Percentiles rank a stretch among this genome's conserved stretches.
These are phyloP conservation scores for Aegotheles bennettii DNA, from an alignment of 2,113 vertebrate genomes.

Conservation along the genomic window DNA sequence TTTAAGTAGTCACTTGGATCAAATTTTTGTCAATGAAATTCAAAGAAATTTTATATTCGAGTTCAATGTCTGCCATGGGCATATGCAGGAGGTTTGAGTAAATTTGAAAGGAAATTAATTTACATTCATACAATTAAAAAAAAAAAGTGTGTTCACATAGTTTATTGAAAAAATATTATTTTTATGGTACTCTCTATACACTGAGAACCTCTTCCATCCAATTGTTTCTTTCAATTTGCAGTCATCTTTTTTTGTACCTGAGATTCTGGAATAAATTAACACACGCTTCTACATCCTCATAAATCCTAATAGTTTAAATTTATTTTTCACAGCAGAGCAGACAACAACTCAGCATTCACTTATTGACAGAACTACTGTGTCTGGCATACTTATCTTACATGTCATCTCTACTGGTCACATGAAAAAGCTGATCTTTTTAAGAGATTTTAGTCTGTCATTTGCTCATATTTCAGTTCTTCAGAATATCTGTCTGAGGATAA, in stretches of 20 bases:
- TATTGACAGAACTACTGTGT: neutral
- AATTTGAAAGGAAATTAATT: neutral
- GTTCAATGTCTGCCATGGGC: neutral
- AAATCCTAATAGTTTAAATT: neutral
- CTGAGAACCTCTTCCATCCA: neutral
- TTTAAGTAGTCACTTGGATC: neutral
- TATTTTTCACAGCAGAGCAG: neutral
- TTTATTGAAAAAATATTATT: neutral
- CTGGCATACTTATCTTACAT: neutral
- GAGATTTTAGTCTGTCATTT: neutral
- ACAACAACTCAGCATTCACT: neutral
- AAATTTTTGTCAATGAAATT: neutral
- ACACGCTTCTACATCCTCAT: neutral
- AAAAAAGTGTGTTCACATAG: neutral
- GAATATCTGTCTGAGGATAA: neutral
- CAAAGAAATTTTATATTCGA: neutral
- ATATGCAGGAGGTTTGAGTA: neutral
- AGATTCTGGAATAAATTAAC: neutral
- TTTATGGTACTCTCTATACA: neutral
- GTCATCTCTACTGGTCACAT: neutral
- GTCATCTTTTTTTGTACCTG: neutral
- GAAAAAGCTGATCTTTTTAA: neutral
- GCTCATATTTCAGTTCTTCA: neutral
- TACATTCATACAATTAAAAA: neutral
- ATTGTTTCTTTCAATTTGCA: neutral